Base-by-base conservation (phyloP, 2,888 invertebrate genomes). In the Diplazon laetatorius region DNA sequence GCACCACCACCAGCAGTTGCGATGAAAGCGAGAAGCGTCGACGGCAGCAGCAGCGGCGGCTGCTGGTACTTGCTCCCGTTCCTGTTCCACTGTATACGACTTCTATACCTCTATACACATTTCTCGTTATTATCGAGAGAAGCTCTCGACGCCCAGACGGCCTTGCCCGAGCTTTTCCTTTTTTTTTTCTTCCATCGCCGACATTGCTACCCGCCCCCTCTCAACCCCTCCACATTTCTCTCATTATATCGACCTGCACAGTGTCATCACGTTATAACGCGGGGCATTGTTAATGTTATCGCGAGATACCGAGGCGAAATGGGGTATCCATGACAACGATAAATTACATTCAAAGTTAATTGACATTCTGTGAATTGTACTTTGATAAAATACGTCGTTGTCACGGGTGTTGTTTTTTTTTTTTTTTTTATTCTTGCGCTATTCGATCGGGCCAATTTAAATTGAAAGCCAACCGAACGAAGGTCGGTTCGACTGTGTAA, bases 51-150 rank as follows among this genome's bases (percentile, higher is more conserved):
- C n/a, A n/a, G n/a, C n/a, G n/a, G 63, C 75, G 46, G 57, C 62
- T 59, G 69, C 39, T 35, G 35, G 55, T 75, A 65, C 69, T 70
- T 66, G 57, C 60, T 14, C 35, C 18, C n/a, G 3, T 12, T 30
- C 44, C 44, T 42, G 10, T 35, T 6, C 12, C 37, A n/a, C n/a
- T n/a, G n/a, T n/a, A n/a, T n/a, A n/a, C n/a, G n/a, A n/a, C n/a
- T n/a, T n/a, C n/a, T n/a, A n/a, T n/a, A n/a, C 12, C 10, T 10
- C 20, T 35, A 16, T 22, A 20, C 18, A 22, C 14, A 8, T 9
- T 63, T 42, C 65, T 52, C 69, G 69, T 75, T 75, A 75, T 75
- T 69, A 75, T 75, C 57, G 69, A 35, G 35, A 30, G 35, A 48
- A 44, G 69, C 20, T 48, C 46, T 48, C 22, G 46, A 30, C 44